These are phyloP conservation scores for Seira sanloemensis DNA, from an alignment of 2,888 invertebrate genomes.

Conservation along the genomic window DNA sequence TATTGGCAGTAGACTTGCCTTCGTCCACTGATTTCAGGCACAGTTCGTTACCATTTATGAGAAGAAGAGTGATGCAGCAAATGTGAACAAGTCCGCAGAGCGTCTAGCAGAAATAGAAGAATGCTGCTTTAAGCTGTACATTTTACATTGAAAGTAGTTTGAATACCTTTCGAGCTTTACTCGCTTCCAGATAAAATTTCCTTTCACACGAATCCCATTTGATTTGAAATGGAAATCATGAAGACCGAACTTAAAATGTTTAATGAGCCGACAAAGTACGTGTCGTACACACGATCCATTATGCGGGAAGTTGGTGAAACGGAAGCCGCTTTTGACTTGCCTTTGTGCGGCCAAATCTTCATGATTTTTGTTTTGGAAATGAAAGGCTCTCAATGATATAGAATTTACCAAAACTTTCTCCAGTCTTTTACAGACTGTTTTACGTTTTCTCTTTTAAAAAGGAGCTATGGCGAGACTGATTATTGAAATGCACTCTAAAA, in stretches of 20 bases:
- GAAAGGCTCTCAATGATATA: neutral
- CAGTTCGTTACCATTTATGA: conserved; percentile 7
- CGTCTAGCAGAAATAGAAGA: neutral
- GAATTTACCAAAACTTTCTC: neutral
- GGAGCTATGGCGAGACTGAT: neutral
- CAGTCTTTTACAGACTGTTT: neutral
- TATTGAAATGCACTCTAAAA: neutral
- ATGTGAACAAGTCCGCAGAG: conserved; percentile 25
- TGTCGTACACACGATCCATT: neutral
- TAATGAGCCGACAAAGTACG: conserved; percentile 29
- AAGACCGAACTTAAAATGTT: conserved; percentile 20
- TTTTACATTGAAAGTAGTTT: neutral
- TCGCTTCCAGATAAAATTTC: neutral
- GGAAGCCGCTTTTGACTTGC: neutral
- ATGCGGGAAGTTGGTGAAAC: neutral
- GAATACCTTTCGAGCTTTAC: conserved; percentile 9
- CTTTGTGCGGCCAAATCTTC: neutral
- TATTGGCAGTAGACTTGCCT: neutral
- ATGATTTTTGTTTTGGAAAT: neutral
- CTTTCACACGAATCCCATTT: neutral
- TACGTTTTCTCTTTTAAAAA: neutral
- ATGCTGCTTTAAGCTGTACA: neutral
- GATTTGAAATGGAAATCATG: conserved; percentile 28
- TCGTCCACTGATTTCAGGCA: neutral
- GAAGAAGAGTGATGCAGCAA: neutral